These are phyloP conservation scores for Diplolepis rosae DNA, from an alignment of 2,888 invertebrate genomes.

Conservation along the genomic window DNA sequence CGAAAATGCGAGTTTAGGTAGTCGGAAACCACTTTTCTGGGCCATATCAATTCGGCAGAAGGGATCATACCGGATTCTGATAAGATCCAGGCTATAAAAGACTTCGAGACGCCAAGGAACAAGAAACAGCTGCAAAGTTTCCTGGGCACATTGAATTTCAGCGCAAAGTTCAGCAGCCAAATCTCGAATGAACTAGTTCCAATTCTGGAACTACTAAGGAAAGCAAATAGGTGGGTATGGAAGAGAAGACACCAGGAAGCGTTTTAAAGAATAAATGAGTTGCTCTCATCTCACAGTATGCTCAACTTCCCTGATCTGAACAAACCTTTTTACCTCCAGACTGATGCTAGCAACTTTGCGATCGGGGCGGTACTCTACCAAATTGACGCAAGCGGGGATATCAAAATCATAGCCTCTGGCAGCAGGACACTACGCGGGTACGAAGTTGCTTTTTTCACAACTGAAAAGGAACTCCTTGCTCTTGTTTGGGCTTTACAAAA, in stretches of 20 bases:
- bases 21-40: conserved; percentile 30
- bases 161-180: conserved; percentile 21
- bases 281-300: conserved; percentile 34
- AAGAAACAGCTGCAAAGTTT: conserved; percentile 37
- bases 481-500: conserved; percentile 37
- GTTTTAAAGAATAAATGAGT: conserved; percentile 37
- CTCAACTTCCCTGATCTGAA: conserved; percentile 19
- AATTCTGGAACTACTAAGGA: conserved; percentile 38
- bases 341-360: conserved; percentile 43
- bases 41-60: conserved; percentile 2
- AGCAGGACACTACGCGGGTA: conserved; percentile 47
- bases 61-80: conserved; percentile 36
- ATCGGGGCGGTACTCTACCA: conserved; percentile 35
- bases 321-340: conserved; percentile 38
- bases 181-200: conserved; percentile 32
- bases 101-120: conserved; percentile 28
- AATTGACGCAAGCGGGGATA: not conserved
- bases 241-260: conserved; percentile 23
- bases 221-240: conserved; percentile 38
- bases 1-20: conserved; percentile 75
- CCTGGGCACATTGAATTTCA: conserved; percentile 35
- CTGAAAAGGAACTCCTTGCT: conserved; percentile 36
- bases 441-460: conserved; percentile 33
- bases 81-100: conserved; percentile 31
- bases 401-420: conserved; percentile 45